Percentiles rank a stretch among this genome's conserved stretches.
These are phyloP conservation scores for Branchellion lobata DNA, from an alignment of 2,888 invertebrate genomes.

Conservation along the genomic window DNA sequence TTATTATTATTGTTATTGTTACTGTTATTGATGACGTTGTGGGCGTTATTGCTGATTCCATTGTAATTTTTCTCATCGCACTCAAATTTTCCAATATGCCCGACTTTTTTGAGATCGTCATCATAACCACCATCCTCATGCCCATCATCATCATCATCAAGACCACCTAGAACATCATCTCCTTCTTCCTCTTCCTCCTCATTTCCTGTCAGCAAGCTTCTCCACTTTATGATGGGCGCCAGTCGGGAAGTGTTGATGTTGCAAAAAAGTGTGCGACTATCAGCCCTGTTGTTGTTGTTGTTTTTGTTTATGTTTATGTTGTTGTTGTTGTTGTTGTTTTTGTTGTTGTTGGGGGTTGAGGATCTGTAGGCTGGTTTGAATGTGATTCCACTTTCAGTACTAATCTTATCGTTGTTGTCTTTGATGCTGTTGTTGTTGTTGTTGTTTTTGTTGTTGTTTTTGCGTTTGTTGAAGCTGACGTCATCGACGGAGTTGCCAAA, in stretches of 20 bases:
- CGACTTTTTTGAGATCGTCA: neutral
- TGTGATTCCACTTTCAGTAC: neutral
- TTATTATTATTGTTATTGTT: neutral
- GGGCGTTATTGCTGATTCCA: neutral
- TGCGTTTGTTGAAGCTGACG: neutral
- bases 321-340: neutral
- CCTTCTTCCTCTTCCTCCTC: constrained; percentile 12
- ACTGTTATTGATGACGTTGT: neutral
- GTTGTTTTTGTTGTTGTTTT: neutral
- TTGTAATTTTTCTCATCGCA: neutral
- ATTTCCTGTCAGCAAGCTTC: constrained; percentile 15
- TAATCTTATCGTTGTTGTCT: neutral
- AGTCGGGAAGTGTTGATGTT: constrained; percentile 32
- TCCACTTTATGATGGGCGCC: constrained; percentile 35
- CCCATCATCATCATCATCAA: neutral
- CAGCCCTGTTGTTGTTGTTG: neutral
- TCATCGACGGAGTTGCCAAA: neutral
- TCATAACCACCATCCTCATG: neutral
- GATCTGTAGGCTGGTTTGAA: neutral
- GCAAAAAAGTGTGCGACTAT: neutral
- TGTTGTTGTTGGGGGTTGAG: neutral
- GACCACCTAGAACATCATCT: neutral
- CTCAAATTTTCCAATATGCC: too few relatives aligned
- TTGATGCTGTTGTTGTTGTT: neutral
- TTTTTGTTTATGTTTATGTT: neutral